Evolutionary conservation across 1,140 invertebrate species (phyloP).

Genomic region (Philaenus spumarius): DNA sequence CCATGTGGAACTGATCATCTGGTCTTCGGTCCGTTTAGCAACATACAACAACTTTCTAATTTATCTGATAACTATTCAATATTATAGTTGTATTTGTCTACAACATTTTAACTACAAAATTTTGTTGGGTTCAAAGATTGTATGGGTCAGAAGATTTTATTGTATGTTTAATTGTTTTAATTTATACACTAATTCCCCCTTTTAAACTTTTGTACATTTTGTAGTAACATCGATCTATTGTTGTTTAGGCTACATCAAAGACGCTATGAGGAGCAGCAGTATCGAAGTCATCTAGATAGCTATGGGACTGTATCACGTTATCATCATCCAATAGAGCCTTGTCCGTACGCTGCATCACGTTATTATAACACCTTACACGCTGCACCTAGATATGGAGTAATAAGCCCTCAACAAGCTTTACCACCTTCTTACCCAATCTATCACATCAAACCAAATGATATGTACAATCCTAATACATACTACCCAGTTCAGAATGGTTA

Average conservation of each 20-base stretch:
- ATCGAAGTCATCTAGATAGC: constrained; percentile 21
- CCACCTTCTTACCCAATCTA: constrained; percentile 13
- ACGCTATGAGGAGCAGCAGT: constrained; percentile 35
- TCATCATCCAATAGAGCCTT: constrained; percentile 1
- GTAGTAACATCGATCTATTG: too few species aligned
- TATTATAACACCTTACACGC: constrained; percentile 20
- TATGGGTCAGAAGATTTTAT: too few species aligned
- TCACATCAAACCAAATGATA: constrained; percentile 18
- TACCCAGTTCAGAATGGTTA: constrained; percentile 27
- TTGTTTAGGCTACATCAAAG: constrained; percentile 34
- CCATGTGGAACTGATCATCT: too few species aligned
- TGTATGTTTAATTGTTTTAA: too few species aligned
- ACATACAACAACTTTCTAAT: too few species aligned
- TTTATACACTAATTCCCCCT: too few species aligned
- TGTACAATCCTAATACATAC: constrained; percentile 3
- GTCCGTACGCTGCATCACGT: constrained; percentile 8
- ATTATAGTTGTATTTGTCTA: too few species aligned
- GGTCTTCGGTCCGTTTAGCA: too few species aligned
- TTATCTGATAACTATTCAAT: too few species aligned
- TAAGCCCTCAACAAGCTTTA: background rate
- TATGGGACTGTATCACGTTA: constrained; percentile 11
- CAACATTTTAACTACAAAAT: too few species aligned
- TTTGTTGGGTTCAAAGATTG: too few species aligned
- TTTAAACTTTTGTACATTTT: too few species aligned
- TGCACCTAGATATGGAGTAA: constrained; percentile 2